Evolutionary conservation across 2,113 vertebrate genomes (phyloP), one percentile per base, ranked within the genome.

Genomic region (Anguilla rostrata): DNA sequence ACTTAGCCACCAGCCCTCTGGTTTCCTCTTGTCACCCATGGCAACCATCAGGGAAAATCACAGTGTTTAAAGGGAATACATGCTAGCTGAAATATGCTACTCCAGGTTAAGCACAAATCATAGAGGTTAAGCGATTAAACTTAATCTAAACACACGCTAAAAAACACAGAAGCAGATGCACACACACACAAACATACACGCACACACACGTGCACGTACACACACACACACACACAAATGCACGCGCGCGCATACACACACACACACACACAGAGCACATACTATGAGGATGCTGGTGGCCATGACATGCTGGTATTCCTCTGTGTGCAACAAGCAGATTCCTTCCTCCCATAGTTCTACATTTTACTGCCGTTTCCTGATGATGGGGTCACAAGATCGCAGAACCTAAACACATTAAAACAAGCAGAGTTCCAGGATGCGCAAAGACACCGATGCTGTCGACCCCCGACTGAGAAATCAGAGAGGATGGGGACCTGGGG

Each of bases 271-370:
- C 71, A 75, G 15, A 75, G 71, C 71, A 5, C n/a, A 34, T 34
- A 34, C 9, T 34, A 75, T 2, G n/a, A 12, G 71, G 71, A 75
- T 34, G 6, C 71, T 14, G n/a, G n/a, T 75, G n/a, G n/a, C 71
- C 71, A 29, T 75, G 29, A 2, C 71, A 75, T 26, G 11, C 29
- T 75, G 71, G 22, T 34, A 75, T 75, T 9, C 71, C n/a, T 75
- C 71, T 6, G n/a, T 29, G 71, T 75, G 60, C 60, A 20, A 26
- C 60, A 20, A 71, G 63, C 71, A 75, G 8, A 75, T 34, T 75
- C 71, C 71, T 75, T 75, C 71, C 71, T 75, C 60, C 60, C 60
- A 75, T 75, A 75, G 71, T n/a, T 75, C 71, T 12, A 14, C 71
- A 75, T 75, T 75, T 75, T 75, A 29, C 71, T 34, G 71, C n/a